These are phyloP conservation scores for Oreocharis arfaki DNA, from an alignment of 2,113 vertebrate species.

Conservation along the genomic window DNA sequence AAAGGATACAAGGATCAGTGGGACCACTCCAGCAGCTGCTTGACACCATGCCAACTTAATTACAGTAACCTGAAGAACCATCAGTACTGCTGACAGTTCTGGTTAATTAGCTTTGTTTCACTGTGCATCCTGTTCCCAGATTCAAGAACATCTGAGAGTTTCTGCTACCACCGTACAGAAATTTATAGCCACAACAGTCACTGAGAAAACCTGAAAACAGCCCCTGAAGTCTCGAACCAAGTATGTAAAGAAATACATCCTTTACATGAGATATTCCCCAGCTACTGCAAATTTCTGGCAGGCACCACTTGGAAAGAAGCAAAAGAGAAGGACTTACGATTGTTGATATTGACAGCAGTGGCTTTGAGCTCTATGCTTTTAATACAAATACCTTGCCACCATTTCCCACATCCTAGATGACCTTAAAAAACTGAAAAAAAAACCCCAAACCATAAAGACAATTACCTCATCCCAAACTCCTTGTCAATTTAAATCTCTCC, in stretches of 20 bases:
- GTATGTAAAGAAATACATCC: background rate
- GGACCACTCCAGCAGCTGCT: background rate
- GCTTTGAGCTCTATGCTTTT: background rate
- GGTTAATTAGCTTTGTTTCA: background rate
- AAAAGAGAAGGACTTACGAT: background rate
- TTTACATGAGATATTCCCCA: background rate
- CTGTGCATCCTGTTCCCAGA: accelerated
- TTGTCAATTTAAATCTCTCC: background rate
- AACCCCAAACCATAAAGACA: background rate
- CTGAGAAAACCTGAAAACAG: background rate
- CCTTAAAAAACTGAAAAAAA: background rate
- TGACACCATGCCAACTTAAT: background rate
- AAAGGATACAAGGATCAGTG: background rate
- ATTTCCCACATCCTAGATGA: background rate
- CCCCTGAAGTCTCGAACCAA: background rate
- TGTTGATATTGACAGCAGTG: background rate
- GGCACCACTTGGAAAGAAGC: background rate
- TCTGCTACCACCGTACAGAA: background rate
- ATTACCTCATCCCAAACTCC: background rate
- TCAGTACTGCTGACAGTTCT: background rate
- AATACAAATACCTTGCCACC: background rate
- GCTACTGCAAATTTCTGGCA: background rate
- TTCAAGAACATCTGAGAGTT: background rate
- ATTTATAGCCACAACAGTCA: background rate
- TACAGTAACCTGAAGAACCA: background rate